Conservation (phyloP, 2,888 invertebrate species). For the Oasisia sp. region DNA sequence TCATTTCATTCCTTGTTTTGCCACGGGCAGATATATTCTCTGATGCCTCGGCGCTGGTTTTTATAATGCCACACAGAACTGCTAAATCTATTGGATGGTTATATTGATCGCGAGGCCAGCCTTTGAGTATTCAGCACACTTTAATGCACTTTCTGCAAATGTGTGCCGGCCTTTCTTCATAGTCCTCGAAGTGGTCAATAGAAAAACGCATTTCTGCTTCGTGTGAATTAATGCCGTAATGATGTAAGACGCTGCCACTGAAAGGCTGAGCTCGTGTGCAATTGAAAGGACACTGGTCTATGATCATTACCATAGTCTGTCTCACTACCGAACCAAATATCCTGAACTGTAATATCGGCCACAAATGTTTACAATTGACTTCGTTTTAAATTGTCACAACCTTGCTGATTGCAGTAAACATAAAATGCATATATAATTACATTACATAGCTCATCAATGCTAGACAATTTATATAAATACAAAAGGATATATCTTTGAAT, state of each 20-base stretch:
- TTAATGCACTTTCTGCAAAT: conserved; percentile 17
- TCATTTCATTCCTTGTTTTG: neutral
- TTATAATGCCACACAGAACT: neutral
- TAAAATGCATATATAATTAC: no score
- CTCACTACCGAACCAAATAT: no score
- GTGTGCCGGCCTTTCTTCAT: neutral
- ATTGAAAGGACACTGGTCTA: neutral
- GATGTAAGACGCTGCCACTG: neutral
- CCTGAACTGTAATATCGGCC: no score
- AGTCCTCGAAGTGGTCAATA: neutral
- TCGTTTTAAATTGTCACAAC: no score
- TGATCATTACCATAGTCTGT: no score
- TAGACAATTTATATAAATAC: no score
- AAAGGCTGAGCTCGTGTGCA: neutral
- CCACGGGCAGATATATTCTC: neutral
- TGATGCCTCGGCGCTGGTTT: neutral
- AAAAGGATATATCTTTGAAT: no score
- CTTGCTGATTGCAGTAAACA: no score
- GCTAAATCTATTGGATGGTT: neutral
- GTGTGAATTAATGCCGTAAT: neutral
- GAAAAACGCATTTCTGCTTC: neutral
- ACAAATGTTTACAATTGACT: no score
- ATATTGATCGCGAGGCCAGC: neutral
- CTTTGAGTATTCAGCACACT: neutral
- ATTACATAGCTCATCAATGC: no score